Evolutionary conservation across 1,140 invertebrate species (phyloP), one percentile per base, ranked within the genome.

Genomic region (Mizuhopecten yessoensis): DNA sequence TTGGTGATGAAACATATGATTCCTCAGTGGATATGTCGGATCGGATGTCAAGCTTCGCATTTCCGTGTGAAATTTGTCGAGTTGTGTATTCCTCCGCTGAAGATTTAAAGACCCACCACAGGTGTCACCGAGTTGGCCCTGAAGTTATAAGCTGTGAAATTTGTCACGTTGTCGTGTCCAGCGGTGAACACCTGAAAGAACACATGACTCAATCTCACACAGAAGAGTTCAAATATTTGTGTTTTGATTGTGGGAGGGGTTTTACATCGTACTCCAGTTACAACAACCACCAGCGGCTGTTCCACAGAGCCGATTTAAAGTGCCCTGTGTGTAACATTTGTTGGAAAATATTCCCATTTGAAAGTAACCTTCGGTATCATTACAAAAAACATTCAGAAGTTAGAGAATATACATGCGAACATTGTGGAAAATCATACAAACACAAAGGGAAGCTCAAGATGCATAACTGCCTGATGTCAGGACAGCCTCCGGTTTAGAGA

Each of bases 341-440:
- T 88, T 49, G 87, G 36, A 88, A 86, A 23, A 33, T 57, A 17
- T 90, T 57, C 34, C 42, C 39, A 7, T 88, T 87, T 36, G 34
- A 34, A 29, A 90, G 90, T 86, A 45, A 87, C 13, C 45, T 90
- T 13, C 86, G 87, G 39, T 88, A 86, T 45, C 90, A 90, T 57
- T 33, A 20, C 34, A 87, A 86, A 36, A 87, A 34, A 9, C 90
- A 90, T 86, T 88, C 87, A 7, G 75, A 33, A 45, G 49, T 33
- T 0, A 88, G 42, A 23, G 36, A 87, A 20, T 90, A 86, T 39
- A 10, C 34, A 33, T 90, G 90, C 34, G 17, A 23, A 13, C 57
- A 87, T 10, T 90, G 90, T 88, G 39, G 36, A 57, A 90, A 88
- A 34, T 36, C 39, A 23, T 90, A 90, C 49, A 90, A 90, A 39